Conservation (phyloP, 92 coral and sea anemone genomes). For the Scolanthus callimorphus region DNA sequence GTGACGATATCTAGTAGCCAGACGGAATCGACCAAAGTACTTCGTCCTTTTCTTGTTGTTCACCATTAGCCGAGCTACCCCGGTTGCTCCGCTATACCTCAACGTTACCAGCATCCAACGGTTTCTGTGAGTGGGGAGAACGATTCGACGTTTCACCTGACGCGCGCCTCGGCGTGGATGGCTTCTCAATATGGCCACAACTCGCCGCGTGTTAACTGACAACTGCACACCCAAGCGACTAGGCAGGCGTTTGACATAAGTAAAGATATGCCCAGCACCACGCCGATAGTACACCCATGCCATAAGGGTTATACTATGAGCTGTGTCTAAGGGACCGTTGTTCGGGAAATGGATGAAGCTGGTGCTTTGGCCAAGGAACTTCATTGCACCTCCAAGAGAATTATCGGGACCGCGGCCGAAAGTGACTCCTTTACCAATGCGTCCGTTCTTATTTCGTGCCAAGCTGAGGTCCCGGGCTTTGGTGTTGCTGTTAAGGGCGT, state of each 20-base stretch:
- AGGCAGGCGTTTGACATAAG: no score
- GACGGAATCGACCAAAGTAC: conserved; percentile 18
- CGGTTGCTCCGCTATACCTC: conserved; percentile 14
- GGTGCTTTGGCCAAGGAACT: conserved; percentile 36
- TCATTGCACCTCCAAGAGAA: conserved; percentile 47
- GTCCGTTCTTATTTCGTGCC: conserved; percentile 39
- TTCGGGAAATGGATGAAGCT: conserved; percentile 65
- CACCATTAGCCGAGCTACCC: conserved; percentile 22
- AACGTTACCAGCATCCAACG: conserved; percentile 21
- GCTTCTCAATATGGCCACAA: no score
- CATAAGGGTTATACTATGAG: conserved; percentile 41
- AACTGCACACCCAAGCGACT: no score
- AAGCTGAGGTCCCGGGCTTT: conserved; percentile 49
- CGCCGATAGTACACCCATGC: conserved; percentile 71
- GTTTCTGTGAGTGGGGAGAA: no score
- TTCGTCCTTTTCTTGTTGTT: conserved; percentile 2
- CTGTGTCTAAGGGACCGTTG: conserved; percentile 58
- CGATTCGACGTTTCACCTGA: no score
- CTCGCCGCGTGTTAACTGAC: no score
- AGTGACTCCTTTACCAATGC: conserved; percentile 13
- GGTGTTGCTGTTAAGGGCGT: conserved; percentile 49
- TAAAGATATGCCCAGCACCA: conserved; percentile 52
- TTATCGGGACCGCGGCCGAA: conserved; percentile 63
- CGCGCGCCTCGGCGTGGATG: no score
- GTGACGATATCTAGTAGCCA: background rate